These are phyloP conservation scores for Elegia similella DNA, from an alignment of 2,888 invertebrate genomes.

Conservation along the genomic window DNA sequence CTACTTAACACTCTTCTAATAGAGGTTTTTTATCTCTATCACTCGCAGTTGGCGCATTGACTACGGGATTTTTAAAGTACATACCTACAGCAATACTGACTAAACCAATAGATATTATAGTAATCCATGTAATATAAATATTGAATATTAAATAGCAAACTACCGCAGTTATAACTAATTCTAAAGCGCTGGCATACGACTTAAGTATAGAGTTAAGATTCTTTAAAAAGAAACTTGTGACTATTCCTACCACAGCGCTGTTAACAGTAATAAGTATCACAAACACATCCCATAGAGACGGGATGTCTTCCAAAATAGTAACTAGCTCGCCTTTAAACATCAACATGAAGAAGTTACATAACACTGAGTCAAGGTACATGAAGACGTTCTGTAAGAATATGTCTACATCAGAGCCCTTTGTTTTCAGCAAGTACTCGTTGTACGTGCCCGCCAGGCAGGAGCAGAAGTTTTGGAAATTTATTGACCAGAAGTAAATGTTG, in stretches of 20 bases:
- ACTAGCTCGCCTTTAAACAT: slow-evolving; percentile 84
- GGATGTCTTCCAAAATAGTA: slow-evolving; percentile 82
- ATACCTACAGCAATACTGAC: slow-evolving; percentile 92
- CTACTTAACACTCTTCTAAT: slow-evolving; percentile 36
- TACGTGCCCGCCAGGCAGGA: slow-evolving; percentile 98
- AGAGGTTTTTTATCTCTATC: slow-evolving; percentile 53
- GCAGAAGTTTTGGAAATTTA: slow-evolving; percentile 91
- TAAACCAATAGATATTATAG: slow-evolving; percentile 89
- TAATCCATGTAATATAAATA: slow-evolving; percentile 91
- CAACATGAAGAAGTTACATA: slow-evolving; percentile 92
- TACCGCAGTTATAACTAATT: slow-evolving; percentile 94
- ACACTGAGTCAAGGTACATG: slow-evolving; percentile 96
- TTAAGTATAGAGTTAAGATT: slow-evolving; percentile 97
- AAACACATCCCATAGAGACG: slow-evolving; percentile 83
- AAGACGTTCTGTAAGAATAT: slow-evolving; percentile 97
- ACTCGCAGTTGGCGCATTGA: slow-evolving; percentile 57
- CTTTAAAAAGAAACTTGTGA: slow-evolving; percentile 95
- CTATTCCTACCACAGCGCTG: slow-evolving; percentile 95
- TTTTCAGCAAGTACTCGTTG: slow-evolving; percentile 96
- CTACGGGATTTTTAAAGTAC: slow-evolving; percentile 95
- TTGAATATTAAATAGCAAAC: slow-evolving; percentile 92
- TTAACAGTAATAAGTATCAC: slow-evolving; percentile 92
- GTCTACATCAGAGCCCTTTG: slow-evolving; percentile 90
- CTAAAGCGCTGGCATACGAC: slow-evolving; percentile 96
- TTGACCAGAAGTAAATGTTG: slow-evolving; percentile 84